Conservation (phyloP, 2,888 invertebrate species). For the Eristalis tenax region DNA sequence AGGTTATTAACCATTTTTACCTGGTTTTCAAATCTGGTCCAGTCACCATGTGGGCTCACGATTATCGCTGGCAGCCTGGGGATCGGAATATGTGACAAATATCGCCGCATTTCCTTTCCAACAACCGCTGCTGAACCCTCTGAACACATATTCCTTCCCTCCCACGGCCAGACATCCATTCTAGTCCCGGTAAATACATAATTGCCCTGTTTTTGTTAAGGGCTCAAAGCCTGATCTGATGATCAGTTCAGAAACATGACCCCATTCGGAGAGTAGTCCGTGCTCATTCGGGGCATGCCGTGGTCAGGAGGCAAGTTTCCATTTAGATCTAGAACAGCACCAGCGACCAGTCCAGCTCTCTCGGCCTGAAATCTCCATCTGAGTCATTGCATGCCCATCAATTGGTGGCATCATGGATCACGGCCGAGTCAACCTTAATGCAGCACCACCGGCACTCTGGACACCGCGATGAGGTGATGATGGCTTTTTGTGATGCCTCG, state of each 20-base stretch:
- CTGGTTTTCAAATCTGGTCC: too few relatives aligned
- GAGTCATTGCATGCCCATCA: background rate
- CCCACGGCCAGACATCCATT: background rate
- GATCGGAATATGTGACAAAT: too few relatives aligned
- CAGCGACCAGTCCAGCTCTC: background rate
- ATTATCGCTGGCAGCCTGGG: too few relatives aligned
- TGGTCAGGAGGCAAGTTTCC: background rate
- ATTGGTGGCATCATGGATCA: background rate
- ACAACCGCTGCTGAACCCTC: too few relatives aligned
- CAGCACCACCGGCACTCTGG: background rate
- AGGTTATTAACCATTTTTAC: too few relatives aligned
- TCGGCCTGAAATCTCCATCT: background rate
- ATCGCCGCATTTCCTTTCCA: too few relatives aligned
- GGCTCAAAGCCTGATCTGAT: background rate
- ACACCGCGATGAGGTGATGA: background rate
- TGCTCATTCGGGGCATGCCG: background rate
- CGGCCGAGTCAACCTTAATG: background rate
- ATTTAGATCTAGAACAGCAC: background rate
- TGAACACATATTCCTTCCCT: background rate
- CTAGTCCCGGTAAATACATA: background rate
- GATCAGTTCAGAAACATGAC: background rate
- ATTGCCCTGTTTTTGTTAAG: background rate
- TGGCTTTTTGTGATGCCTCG: background rate
- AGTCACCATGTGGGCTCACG: too few relatives aligned
- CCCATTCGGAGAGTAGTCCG: background rate